These are phyloP conservation scores for Thinocorus orbignyianus DNA, from an alignment of 2,113 vertebrate species.

Conservation along the genomic window DNA sequence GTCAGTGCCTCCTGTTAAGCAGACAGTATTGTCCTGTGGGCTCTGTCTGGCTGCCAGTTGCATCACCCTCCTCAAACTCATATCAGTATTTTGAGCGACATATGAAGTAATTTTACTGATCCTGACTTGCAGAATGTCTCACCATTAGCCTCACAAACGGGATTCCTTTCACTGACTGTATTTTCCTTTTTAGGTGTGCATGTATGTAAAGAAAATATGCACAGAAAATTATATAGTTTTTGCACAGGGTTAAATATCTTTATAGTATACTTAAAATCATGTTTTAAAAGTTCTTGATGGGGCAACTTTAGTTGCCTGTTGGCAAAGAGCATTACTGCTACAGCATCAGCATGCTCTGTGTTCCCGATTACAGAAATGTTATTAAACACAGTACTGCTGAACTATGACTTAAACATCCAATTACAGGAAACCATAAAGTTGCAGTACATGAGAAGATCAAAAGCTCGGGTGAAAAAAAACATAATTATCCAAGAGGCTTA, in stretches of 20 bases:
- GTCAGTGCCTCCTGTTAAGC: not conserved
- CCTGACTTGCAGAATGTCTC: not conserved
- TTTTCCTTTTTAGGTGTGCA: not conserved
- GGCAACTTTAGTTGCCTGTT: not conserved
- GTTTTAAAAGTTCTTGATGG: not conserved
- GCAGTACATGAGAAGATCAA: constrained; percentile 45
- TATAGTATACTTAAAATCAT: not conserved
- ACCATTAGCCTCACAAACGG: not conserved
- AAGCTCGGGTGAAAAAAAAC: not conserved
- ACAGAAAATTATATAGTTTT: not conserved
- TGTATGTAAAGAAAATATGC: not conserved
- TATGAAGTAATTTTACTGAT: not conserved
- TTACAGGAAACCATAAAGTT: constrained; percentile 53
- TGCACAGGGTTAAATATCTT: not conserved
- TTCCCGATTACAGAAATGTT: not conserved
- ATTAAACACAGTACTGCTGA: constrained; percentile 29
- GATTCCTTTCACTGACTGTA: not conserved
- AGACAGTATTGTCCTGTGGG: not conserved
- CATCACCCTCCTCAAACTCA: not conserved
- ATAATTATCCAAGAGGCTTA: constrained; percentile 3
- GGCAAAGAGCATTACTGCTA: not conserved
- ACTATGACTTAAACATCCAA: constrained; percentile 60
- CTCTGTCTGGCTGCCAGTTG: not conserved
- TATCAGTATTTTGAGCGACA: constrained; percentile 28
- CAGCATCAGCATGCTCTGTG: not conserved